These are phyloP conservation scores for Crotalus horridus DNA, from an alignment of 2,113 vertebrate genomes.

Conservation along the genomic window DNA sequence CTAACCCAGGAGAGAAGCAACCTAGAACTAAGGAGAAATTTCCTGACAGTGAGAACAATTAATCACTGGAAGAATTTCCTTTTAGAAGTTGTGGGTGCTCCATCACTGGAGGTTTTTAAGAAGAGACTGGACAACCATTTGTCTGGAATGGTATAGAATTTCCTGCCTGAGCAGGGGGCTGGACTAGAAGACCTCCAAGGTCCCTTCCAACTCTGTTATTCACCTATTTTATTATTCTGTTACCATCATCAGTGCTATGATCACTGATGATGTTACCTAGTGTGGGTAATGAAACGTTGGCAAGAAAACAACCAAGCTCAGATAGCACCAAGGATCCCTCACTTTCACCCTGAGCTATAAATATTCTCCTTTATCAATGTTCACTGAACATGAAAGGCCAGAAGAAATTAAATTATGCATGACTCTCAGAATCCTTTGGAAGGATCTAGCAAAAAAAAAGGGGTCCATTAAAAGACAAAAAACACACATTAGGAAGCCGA, in stretches of 20 bases:
- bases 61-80: too few relatives aligned
- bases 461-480: conserved; percentile 58
- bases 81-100: background rate
- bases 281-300: background rate
- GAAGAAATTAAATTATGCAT: background rate
- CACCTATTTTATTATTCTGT: background rate
- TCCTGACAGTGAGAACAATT: too few relatives aligned
- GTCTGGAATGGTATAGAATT: background rate
- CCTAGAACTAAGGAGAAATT: too few relatives aligned
- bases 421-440: background rate
- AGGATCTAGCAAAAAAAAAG: background rate
- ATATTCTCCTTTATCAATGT: background rate
- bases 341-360: background rate
- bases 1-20: too few relatives aligned
- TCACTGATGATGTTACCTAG: background rate
- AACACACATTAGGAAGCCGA: background rate
- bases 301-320: background rate
- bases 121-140: too few relatives aligned
- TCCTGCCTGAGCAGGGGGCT: background rate
- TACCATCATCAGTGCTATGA: background rate
- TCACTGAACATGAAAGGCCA: background rate
- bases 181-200: too few relatives aligned
- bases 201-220: background rate
- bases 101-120: background rate
- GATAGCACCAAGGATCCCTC: background rate